These are phyloP conservation scores for Catharus bicknelli DNA, from an alignment of 2,113 vertebrate genomes.

Conservation along the genomic window DNA sequence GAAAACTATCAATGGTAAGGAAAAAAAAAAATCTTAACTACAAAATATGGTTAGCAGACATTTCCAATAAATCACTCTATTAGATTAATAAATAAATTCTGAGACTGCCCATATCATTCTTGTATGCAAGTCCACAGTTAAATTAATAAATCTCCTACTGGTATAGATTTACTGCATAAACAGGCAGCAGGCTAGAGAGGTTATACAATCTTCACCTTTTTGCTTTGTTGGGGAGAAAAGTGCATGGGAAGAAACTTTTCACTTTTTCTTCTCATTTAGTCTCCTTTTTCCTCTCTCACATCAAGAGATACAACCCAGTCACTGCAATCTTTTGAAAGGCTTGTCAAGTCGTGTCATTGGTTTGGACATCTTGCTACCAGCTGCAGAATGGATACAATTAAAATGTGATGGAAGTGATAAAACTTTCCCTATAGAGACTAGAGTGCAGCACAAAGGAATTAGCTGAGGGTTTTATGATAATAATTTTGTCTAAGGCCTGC, in stretches of 20 bases:
- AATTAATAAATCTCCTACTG: not conserved
- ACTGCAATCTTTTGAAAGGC: not conserved
- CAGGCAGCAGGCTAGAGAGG: not conserved
- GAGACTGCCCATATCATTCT: not conserved
- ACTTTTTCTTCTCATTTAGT: not conserved
- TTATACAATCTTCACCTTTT: not conserved
- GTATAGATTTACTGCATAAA: conserved; percentile 13
- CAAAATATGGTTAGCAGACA: not conserved
- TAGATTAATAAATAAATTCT: conserved; percentile 11
- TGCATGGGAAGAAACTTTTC: conserved; percentile 8
- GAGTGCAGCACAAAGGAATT: not conserved
- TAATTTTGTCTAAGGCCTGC: not conserved
- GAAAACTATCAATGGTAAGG: not conserved
- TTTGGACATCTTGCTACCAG: conserved; percentile 44
- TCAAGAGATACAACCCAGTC: not conserved
- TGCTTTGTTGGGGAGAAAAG: not conserved
- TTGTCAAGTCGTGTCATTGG: not conserved
- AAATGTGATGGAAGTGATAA: conserved; percentile 28
- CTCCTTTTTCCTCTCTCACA: not conserved
- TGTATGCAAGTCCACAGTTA: not conserved
- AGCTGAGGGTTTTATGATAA: not conserved
- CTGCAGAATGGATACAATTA: conserved; percentile 34
- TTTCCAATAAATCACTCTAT: not conserved
- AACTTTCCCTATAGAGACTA: not conserved
- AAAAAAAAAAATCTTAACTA: conserved; percentile 3